Base-by-base conservation (phyloP, 1,140 invertebrate genomes). In the Nixonia krombeini region DNA sequence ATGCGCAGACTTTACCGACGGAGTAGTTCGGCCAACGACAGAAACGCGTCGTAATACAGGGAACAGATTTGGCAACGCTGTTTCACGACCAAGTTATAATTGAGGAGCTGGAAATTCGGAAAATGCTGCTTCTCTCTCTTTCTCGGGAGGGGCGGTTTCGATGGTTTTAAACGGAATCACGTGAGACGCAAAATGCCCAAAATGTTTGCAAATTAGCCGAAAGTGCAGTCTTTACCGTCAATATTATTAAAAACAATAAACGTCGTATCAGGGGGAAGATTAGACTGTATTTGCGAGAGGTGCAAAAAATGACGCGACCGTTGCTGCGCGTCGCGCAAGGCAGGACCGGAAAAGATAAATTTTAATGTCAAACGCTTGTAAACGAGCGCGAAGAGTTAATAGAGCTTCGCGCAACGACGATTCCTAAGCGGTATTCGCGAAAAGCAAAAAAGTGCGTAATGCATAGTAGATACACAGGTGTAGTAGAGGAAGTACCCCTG, bases 341-440 rank as follows among this genome's bases (percentile, higher is more conserved):
- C 50, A 59, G 44, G 66, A 56, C 67, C 67, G 67, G 67, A 70
- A 70, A 70, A 64, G 67, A 70, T 70, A 70, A 70, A 70, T 64
- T 70, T 70, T 70, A 70, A 70, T 64, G 67, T 64, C 67, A 70
- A 70, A 70, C 67, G 59, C 67, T 70, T 70, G 67, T 70, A 70
- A 70, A 70, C 67, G 67, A 70, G 67, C 67, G 61, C 61, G 61
- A 70, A 70, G 62, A 70, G 68, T 70, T 70, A 70, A 70, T 70
- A 66, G 68, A 70, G 68, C 62, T 57, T 70, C 68, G 68, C 68
- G 68, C 68, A 70, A 63, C 62, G 68, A 70, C 62, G 68, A 65
- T 70, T 70, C 67, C 62, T 70, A 66, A 70, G 62, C 62, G 68
- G 68, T 55, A 63, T 70, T 66, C 40, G 68, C 45, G 57, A 50